A percentile compares a stretch with the other conserved stretches of the same genome.
Evolutionary conservation across 1,140 invertebrate genomes (phyloP).

Genomic region (Gonioctena quinquepunctata): DNA sequence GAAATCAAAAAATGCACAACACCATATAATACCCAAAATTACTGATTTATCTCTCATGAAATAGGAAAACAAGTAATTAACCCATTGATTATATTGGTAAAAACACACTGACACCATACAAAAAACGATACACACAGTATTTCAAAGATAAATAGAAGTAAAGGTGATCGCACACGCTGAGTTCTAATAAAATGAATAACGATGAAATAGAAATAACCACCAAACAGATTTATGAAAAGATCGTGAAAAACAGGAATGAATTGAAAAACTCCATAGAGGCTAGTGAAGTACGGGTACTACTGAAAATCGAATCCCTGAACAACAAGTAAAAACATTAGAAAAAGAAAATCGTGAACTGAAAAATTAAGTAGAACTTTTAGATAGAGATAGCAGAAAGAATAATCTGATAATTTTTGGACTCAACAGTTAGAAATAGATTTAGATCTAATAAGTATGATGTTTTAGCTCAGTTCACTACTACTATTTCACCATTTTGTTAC

Average conservation of each 20-base stretch:
- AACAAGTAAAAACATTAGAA: neutral
- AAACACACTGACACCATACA: too few species aligned
- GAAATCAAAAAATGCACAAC: too few species aligned
- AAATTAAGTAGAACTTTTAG: neutral
- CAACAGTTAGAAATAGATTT: too few species aligned
- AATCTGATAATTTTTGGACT: slow-evolving; percentile 6
- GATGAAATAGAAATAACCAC: neutral
- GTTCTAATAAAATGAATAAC: neutral
- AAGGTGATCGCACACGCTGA: neutral
- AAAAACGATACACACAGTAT: too few species aligned
- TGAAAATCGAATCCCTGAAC: neutral
- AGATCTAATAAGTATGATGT: too few species aligned
- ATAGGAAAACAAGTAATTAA: too few species aligned
- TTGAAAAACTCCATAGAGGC: neutral
- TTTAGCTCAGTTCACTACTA: too few species aligned
- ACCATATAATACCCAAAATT: too few species aligned
- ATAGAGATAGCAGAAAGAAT: slow-evolving; percentile 2
- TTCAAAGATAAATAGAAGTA: too few species aligned
- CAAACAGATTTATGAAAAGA: neutral
- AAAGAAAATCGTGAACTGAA: neutral
- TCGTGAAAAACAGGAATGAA: slow-evolving; percentile 1
- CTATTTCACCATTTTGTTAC: too few species aligned
- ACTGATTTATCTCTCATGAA: too few species aligned
- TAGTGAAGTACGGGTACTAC: neutral
- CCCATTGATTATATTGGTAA: too few species aligned